A percentile compares a stretch with the other conserved stretches of the same genome.
Evolutionary conservation across 2,113 vertebrate genomes (phyloP).

Genomic region (Carassius auratus): DNA sequence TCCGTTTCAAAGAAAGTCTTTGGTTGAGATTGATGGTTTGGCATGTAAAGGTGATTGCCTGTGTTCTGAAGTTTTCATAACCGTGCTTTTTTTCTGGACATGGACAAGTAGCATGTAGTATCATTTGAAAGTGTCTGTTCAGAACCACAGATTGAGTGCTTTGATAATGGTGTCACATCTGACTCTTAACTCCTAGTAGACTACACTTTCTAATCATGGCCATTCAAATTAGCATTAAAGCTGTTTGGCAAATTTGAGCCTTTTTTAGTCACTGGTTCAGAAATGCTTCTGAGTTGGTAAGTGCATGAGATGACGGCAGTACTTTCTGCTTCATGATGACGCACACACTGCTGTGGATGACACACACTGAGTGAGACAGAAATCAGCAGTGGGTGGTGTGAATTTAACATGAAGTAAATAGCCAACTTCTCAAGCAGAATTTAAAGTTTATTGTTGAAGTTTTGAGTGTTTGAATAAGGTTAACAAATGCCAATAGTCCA

Average conservation of each 20-base stretch:
- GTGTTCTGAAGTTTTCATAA: neutral
- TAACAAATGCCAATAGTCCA: neutral
- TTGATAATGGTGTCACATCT: neutral
- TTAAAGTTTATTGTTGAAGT: neutral
- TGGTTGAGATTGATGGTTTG: neutral
- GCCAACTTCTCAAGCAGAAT: neutral
- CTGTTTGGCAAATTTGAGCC: neutral
- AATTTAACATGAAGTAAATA: constrained; percentile 1
- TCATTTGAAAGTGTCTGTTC: neutral
- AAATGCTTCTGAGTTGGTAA: neutral
- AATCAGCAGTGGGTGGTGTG: neutral
- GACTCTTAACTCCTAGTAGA: neutral
- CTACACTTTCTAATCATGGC: neutral
- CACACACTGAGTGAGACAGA: constrained; percentile 19
- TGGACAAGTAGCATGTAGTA: neutral
- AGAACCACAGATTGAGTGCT: neutral
- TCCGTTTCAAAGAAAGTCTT: neutral
- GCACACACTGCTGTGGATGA: constrained; percentile 37
- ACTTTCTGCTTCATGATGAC: constrained; percentile 24
- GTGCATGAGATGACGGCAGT: neutral
- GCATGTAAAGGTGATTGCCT: neutral
- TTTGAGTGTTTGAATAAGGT: neutral
- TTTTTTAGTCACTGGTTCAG: neutral
- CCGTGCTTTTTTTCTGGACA: neutral
- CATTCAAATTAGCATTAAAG: neutral